These are phyloP conservation scores for Nasua narica DNA, from an alignment of 2,797 vertebrate genomes.

Conservation along the genomic window DNA sequence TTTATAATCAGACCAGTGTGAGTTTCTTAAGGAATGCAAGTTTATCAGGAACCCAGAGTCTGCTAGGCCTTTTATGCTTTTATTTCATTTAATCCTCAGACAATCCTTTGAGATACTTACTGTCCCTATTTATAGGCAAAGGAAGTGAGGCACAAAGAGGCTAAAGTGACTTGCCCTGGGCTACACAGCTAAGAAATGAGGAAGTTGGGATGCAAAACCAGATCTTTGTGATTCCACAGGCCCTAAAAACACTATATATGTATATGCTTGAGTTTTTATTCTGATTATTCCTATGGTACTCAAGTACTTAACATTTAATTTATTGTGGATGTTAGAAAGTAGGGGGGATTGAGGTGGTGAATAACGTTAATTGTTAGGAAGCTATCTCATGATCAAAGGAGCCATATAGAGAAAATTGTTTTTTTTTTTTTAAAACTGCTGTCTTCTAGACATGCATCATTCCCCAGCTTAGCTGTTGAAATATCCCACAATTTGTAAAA, in stretches of 20 bases:
- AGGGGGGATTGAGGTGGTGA: background rate
- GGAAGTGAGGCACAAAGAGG: conserved; percentile 27
- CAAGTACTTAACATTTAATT: conserved; percentile 23
- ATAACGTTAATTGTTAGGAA: background rate
- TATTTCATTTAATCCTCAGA: conserved; percentile 47
- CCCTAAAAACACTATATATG: background rate
- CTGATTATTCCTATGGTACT: background rate
- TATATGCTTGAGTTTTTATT: conserved; percentile 40
- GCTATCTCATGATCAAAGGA: conserved; percentile 1
- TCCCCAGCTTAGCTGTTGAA: background rate
- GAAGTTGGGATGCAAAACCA: background rate
- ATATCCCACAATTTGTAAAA: background rate
- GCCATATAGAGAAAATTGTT: background rate
- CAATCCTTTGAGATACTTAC: conserved; percentile 53
- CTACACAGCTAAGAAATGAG: background rate
- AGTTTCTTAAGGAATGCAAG: conserved; percentile 15
- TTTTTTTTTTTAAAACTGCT: conserved; percentile 35
- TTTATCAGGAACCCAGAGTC: background rate
- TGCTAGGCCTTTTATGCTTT: conserved; percentile 20
- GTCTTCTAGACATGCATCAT: background rate
- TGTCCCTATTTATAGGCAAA: conserved; percentile 63
- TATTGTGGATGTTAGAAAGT: conserved; percentile 17
- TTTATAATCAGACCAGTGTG: background rate
- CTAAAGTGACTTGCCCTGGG: background rate
- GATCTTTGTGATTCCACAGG: background rate